Base-by-base conservation (phyloP, 2,113 vertebrate genomes). In the Ceyx cyanopectus region DNA sequence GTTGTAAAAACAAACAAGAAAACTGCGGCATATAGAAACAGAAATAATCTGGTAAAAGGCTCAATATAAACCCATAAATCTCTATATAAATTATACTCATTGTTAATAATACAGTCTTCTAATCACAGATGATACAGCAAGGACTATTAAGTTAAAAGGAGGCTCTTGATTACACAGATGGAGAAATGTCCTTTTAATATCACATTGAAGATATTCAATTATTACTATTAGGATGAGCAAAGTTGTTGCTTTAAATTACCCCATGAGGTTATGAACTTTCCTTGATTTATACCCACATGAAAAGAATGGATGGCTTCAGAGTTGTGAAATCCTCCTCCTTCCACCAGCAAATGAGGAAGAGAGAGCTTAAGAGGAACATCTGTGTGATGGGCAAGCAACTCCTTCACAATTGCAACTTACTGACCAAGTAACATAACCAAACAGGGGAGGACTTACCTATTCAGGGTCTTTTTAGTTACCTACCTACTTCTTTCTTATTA, bases 91-190 rank as follows among this genome's bases (percentile, higher is more conserved):
- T 83, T 40, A 10, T 41, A 78, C 88, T 87, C 86, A 51, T 75
- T 81, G 19, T 34, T 72, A 93, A 62, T 83, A 88, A 53, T 50
- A 57, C 23, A 67, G 93, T 90, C 50, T 91, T 43, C 30, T 72
- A 32, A 17, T 85, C 79, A 88, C 14, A 72, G 46, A 53, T 70
- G n/a, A 51, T 45, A 61, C 69, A 92, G 83, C 23, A 65, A 73
- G 19, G n/a, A 43, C 61, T 92, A 73, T 66, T 85, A 62, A 81
- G 34, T 94, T 88, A 50, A 94, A 94, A 93, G 65, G 45, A 94
- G 92, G 58, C 34, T 67, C 37, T 82, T 72, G 51, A 79, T 95
- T 74, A 56, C 8, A 10, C 10, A 82, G 48, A 76, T n/a, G 61
- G 21, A 61, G 41, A 90, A 94, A 53, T 22, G 58, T 73, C 65